phyloP scores from a whole-genome alignment of 37 sponge, comb jelly and placozoan genomes.

The Hormiphora californensis region DNA sequence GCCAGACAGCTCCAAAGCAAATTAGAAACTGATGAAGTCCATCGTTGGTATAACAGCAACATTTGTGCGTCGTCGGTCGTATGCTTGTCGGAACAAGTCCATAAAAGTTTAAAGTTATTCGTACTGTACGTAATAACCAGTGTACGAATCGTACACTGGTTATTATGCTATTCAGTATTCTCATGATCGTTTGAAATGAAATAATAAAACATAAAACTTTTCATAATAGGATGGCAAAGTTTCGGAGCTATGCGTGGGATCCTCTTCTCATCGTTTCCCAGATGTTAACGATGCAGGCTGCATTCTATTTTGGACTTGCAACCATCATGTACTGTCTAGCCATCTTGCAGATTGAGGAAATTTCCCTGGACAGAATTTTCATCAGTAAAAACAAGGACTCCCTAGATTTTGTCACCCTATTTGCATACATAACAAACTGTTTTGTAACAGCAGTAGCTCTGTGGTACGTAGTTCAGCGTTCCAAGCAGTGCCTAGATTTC shows the following conservation, averaged over 20 bases:
- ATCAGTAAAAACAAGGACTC: conserved; percentile 30
- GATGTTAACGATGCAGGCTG: conserved; percentile 38
- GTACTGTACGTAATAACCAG: no score
- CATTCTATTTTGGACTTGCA: conserved; percentile 48
- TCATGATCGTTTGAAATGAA: no score
- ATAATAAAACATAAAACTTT: no score
- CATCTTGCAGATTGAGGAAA: conserved; percentile 12
- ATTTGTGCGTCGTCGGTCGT: no score
- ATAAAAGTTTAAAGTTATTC: no score
- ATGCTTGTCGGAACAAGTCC: no score
- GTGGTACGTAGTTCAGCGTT: conserved; percentile 44
- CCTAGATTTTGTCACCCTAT: background rate
- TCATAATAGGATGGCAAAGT: conserved; percentile 53
- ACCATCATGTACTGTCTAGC: conserved; percentile 46
- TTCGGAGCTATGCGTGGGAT: conserved; percentile 42
- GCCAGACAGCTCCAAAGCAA: no score
- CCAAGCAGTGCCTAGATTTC: conserved; percentile 50
- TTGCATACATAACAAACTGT: conserved; percentile 53
- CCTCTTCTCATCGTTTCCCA: conserved; percentile 29
- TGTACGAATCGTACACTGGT: no score
- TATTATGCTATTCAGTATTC: no score
- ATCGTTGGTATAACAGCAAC: no score
- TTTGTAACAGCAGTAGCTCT: conserved; percentile 35
- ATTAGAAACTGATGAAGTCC: no score
- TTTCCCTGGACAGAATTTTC: conserved; percentile 45